These are phyloP conservation scores for Pelobates cultripes DNA, from an alignment of 2,797 vertebrate genomes.

Conservation along the genomic window DNA sequence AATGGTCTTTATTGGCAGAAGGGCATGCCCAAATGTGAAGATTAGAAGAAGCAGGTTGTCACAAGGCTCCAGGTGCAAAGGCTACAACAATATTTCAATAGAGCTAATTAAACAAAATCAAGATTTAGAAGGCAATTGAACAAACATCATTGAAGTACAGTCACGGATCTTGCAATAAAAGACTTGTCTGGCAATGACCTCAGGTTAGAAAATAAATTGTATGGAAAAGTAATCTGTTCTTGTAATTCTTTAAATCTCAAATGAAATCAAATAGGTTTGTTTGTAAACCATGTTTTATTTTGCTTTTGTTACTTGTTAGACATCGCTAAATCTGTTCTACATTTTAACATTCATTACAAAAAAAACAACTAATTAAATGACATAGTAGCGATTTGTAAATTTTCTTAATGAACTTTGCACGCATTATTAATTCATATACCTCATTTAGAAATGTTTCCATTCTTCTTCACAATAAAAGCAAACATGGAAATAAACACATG, in stretches of 20 bases:
- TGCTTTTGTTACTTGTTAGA: neutral
- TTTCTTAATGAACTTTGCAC: too few species aligned
- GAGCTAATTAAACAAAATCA: neutral
- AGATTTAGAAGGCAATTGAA: neutral
- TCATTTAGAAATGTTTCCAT: too few species aligned
- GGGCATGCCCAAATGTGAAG: neutral
- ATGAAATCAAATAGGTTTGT: neutral
- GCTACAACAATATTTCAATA: neutral
- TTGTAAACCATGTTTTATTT: neutral
- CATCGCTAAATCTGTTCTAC: too few species aligned
- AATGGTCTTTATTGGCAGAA: conserved; percentile 16
- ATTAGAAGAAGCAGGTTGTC: conserved; percentile 1
- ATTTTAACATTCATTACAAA: neutral
- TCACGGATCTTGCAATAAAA: neutral
- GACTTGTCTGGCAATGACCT: neutral
- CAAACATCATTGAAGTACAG: neutral
- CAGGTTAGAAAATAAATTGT: neutral
- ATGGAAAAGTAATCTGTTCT: neutral
- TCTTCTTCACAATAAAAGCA: too few species aligned
- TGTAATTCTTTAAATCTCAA: conserved; percentile 4
- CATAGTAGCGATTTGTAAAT: too few species aligned
- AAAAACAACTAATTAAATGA: too few species aligned
- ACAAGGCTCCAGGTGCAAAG: conserved; percentile 4
- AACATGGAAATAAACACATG: too few species aligned
- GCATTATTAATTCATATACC: too few species aligned